Percentiles rank a stretch among this genome's conserved stretches.
Evolutionary conservation across 1,140 invertebrate species (phyloP).

Genomic region (Trachelipus rathkii): DNA sequence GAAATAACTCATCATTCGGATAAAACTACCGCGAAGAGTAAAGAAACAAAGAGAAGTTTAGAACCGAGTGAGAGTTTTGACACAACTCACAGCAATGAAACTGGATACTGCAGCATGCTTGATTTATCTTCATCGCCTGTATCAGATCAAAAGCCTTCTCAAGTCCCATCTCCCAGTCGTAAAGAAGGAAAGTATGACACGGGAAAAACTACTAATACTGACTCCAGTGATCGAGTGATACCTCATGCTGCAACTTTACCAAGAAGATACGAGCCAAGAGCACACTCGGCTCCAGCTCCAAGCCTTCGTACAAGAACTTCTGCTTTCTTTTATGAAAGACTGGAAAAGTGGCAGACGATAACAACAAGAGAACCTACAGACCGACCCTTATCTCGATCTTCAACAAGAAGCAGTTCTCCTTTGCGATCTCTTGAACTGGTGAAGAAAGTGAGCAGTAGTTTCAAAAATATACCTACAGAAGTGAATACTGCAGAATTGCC

Average conservation of each 20-base stretch:
- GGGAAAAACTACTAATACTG: background rate
- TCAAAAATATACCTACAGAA: slow-evolving; percentile 41
- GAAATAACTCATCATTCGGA: slow-evolving; percentile 16
- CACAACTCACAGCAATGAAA: slow-evolving; percentile 45
- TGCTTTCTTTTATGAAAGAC: slow-evolving; percentile 34
- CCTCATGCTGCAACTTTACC: background rate
- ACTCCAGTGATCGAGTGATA: background rate
- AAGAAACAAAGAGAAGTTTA: slow-evolving; percentile 33
- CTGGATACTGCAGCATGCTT: slow-evolving; percentile 44
- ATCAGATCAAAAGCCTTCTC: slow-evolving; percentile 26
- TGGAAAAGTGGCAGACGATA: slow-evolving; percentile 41
- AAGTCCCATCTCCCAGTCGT: background rate
- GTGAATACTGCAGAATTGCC: slow-evolving; percentile 18
- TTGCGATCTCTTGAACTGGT: slow-evolving; percentile 39
- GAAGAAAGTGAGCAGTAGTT: slow-evolving; percentile 35
- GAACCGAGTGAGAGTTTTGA: slow-evolving; percentile 45
- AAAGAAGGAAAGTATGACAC: background rate
- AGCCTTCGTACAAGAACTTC: slow-evolving; percentile 29
- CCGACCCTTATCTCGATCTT: slow-evolving; percentile 32
- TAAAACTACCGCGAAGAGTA: slow-evolving; percentile 1
- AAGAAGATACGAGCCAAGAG: slow-evolving; percentile 9
- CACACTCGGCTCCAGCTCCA: slow-evolving; percentile 28
- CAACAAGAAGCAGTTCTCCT: slow-evolving; percentile 37
- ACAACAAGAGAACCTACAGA: slow-evolving; percentile 30
- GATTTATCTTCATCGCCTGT: slow-evolving; percentile 41